Evolutionary conservation across 2,113 vertebrate genomes (phyloP).

Genomic region (Actinemys pallida): DNA sequence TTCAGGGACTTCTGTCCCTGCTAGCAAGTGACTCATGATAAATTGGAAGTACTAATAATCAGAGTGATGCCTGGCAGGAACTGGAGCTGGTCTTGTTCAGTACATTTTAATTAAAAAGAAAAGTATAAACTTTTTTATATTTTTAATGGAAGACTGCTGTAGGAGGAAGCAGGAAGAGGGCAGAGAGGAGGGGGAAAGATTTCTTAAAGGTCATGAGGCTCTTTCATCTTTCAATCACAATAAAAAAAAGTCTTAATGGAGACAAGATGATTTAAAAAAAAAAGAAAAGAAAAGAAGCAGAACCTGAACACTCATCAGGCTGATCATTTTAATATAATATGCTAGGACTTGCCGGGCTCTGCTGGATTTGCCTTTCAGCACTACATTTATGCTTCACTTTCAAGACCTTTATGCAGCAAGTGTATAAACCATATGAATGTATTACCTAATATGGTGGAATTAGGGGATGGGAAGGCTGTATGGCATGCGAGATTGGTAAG

Average conservation of each 20-base stretch:
- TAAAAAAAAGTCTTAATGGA: not conserved
- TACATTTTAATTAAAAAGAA: constrained; percentile 65
- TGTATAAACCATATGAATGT: not conserved
- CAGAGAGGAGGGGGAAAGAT: not conserved
- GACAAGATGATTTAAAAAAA: not conserved
- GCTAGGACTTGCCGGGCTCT: not conserved
- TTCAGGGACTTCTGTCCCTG: constrained; percentile 55
- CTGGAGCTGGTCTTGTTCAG: constrained; percentile 23
- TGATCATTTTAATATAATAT: not conserved
- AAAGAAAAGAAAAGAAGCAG: not conserved
- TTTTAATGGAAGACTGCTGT: not conserved
- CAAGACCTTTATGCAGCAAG: not conserved
- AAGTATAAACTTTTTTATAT: not conserved
- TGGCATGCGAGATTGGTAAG: not conserved
- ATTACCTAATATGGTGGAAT: not conserved
- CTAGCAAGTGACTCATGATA: constrained; percentile 59
- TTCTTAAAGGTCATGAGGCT: not conserved
- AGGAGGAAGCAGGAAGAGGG: not conserved
- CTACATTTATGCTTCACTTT: not conserved
- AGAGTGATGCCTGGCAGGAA: constrained; percentile 57
- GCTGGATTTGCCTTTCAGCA: not conserved
- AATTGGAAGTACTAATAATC: constrained; percentile 55
- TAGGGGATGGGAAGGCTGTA: not conserved
- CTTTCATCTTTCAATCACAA: not conserved
- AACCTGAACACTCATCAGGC: not conserved